phyloP scores from a whole-genome alignment of 2,797 vertebrate species.

The Tadarida brasiliensis region DNA sequence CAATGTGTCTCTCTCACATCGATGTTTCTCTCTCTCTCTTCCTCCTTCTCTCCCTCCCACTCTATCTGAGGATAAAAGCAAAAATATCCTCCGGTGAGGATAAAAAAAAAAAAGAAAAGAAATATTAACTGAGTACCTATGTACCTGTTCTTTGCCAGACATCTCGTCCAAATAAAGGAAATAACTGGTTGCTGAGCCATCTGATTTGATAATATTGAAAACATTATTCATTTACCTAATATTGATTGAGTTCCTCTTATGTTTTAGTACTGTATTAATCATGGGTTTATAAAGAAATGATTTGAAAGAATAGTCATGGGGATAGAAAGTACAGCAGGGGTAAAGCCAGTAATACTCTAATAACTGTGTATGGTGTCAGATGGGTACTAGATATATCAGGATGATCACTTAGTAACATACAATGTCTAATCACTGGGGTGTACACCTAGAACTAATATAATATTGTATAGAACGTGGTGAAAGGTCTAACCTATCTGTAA shows the following conservation, averaged over 20 bases:
- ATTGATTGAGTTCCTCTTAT: not conserved
- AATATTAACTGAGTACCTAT: not conserved
- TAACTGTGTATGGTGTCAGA: not conserved
- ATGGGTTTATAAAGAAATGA: not conserved
- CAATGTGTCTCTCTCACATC: too few relatives aligned
- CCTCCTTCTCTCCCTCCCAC: too few relatives aligned
- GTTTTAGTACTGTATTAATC: not conserved
- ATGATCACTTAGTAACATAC: not conserved
- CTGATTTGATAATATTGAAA: constrained; percentile 4
- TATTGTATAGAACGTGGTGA: not conserved
- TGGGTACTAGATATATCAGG: not conserved
- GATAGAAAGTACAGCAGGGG: not conserved
- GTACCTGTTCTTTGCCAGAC: not conserved
- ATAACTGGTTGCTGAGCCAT: not conserved
- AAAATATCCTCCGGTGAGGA: too few relatives aligned
- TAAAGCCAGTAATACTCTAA: not conserved
- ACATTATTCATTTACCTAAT: not conserved
- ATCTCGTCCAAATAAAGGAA: not conserved
- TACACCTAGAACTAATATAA: not conserved
- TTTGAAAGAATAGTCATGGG: not conserved
- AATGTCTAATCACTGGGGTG: not conserved
- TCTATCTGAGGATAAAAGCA: too few relatives aligned
- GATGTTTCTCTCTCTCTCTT: too few relatives aligned
- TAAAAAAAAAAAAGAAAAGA: not conserved
- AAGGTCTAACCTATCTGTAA: not conserved